These are phyloP conservation scores for Portevinia maculata DNA, from an alignment of 2,888 invertebrate genomes.

Conservation along the genomic window DNA sequence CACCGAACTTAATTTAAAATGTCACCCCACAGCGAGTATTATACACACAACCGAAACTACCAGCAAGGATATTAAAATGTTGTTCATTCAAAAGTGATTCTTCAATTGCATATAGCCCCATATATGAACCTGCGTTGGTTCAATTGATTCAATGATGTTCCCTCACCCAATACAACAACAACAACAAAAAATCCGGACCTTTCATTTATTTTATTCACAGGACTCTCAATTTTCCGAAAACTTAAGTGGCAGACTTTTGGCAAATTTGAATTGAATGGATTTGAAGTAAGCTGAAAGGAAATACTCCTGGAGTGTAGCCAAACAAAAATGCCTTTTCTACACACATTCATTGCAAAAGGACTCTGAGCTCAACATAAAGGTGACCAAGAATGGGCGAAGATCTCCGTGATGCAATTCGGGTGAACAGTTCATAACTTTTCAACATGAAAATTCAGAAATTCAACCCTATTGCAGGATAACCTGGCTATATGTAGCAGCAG, in stretches of 20 bases:
- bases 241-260: slow-evolving; percentile 65
- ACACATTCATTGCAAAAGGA: not conserved
- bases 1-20: slow-evolving; percentile 51
- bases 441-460: slow-evolving; percentile 33
- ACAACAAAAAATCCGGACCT: slow-evolving; percentile 13
- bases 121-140: slow-evolving; percentile 33
- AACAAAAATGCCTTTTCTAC: slow-evolving; percentile 19
- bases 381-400: slow-evolving; percentile 50
- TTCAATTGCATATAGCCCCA: slow-evolving; percentile 17
- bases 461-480: too few relatives aligned
- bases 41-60: not conserved
- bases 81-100: slow-evolving; percentile 49
- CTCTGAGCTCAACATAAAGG: slow-evolving; percentile 18
- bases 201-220: slow-evolving; percentile 61
- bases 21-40: slow-evolving; percentile 28
- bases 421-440: slow-evolving; percentile 69
- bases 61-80: slow-evolving; percentile 56
- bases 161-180: slow-evolving; percentile 1
- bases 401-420: slow-evolving; percentile 5
- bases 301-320: slow-evolving; percentile 65
- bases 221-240: slow-evolving; percentile 35
- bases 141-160: slow-evolving; percentile 54
- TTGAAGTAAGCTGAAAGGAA: slow-evolving; percentile 30
- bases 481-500: too few relatives aligned
- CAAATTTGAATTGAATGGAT: slow-evolving; percentile 72